Percentiles rank a stretch among this genome's conserved stretches.
phyloP scores from a whole-genome alignment of 2,113 vertebrate genomes.

The Aptenodytes forsteri region DNA sequence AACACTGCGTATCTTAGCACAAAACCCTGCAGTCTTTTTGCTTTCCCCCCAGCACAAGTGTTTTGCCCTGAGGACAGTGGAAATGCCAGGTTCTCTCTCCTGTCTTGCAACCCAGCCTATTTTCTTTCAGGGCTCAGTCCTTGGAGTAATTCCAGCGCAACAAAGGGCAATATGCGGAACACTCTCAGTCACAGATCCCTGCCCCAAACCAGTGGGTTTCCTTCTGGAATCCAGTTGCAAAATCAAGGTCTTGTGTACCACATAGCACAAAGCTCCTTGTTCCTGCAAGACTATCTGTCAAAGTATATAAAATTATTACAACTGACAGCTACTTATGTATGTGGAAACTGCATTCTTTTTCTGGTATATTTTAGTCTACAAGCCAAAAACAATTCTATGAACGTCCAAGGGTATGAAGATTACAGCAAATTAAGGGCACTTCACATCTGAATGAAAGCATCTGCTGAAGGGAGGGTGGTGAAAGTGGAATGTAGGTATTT shows the following conservation, averaged over 20 bases:
- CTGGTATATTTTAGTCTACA: background rate
- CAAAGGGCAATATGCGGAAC: background rate
- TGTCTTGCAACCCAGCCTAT: background rate
- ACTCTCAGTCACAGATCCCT: background rate
- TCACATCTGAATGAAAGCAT: background rate
- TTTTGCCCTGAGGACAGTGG: background rate
- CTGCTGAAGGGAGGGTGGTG: background rate
- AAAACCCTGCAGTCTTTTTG: background rate
- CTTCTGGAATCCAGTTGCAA: background rate
- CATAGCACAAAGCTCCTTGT: background rate
- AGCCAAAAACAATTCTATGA: background rate
- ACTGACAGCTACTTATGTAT: background rate
- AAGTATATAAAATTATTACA: background rate
- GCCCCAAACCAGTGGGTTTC: background rate
- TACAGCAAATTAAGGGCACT: background rate
- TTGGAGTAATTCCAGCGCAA: background rate
- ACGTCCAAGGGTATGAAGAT: background rate
- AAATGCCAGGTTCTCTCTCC: background rate
- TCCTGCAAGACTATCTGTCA: background rate
- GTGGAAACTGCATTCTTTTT: background rate
- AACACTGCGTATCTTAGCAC: fast-evolving
- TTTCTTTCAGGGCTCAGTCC: background rate
- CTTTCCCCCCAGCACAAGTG: too few relatives aligned
- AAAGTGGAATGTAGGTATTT: background rate
- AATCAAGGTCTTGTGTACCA: background rate